These are phyloP conservation scores for Nemurella pictetii DNA, from an alignment of 2,888 invertebrate genomes.

Conservation along the genomic window DNA sequence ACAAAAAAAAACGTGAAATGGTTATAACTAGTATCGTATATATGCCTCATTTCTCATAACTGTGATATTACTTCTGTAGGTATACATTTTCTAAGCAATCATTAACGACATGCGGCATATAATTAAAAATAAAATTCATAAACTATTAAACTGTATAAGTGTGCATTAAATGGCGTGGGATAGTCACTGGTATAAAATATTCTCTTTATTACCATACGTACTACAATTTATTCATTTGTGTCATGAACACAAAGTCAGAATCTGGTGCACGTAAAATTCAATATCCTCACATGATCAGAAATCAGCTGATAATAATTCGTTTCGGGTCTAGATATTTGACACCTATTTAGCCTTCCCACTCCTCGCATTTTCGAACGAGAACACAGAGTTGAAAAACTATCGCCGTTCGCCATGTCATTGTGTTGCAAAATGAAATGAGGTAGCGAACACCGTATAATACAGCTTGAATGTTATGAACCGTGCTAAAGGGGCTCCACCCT, in stretches of 20 bases:
- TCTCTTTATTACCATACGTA: conserved; percentile 8
- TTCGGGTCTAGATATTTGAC: background rate
- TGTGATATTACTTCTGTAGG: background rate
- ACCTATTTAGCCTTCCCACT: background rate
- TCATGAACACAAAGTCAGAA: conserved; percentile 8
- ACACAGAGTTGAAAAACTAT: background rate
- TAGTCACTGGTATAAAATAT: conserved; percentile 1
- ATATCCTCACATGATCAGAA: background rate
- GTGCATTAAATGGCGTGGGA: conserved; percentile 16
- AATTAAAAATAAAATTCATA: background rate
- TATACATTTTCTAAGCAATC: background rate
- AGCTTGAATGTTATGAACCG: background rate
- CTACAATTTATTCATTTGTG: conserved; percentile 14
- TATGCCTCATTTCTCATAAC: background rate
- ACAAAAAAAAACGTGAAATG: background rate
- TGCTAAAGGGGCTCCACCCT: background rate
- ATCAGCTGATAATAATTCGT: background rate
- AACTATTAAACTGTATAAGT: background rate
- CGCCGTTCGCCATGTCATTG: background rate
- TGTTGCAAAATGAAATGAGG: background rate
- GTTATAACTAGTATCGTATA: background rate
- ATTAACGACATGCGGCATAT: background rate
- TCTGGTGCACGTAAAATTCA: conserved; percentile 11
- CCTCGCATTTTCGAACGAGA: background rate
- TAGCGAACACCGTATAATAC: background rate